These are phyloP conservation scores for Hoplostethus atlanticus DNA, from an alignment of 2,797 vertebrate genomes.

Conservation along the genomic window DNA sequence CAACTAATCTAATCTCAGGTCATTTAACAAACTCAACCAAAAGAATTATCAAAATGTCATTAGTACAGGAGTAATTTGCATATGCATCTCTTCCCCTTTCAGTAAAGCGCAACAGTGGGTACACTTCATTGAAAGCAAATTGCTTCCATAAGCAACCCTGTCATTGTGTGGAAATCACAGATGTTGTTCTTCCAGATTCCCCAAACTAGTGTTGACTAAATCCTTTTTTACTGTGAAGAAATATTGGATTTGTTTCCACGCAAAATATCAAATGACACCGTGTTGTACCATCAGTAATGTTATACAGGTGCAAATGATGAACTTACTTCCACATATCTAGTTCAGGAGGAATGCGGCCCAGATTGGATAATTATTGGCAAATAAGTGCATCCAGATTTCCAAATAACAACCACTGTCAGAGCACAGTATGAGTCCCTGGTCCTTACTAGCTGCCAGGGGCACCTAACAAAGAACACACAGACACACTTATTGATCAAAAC, in stretches of 20 bases:
- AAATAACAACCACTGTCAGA: constrained; percentile 58
- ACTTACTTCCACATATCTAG: constrained; percentile 29
- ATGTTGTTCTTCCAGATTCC: constrained; percentile 10
- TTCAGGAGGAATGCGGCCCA: constrained; percentile 43
- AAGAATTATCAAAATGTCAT: constrained; percentile 22
- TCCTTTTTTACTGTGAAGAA: constrained; percentile 23
- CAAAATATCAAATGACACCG: constrained; percentile 25
- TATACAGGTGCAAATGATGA: constrained; percentile 29
- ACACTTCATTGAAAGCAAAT: constrained; percentile 38
- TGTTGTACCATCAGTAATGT: constrained; percentile 35
- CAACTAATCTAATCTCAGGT: not conserved
- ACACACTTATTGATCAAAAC: constrained; percentile 28
- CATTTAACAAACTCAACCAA: constrained; percentile 15
- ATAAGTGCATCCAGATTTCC: constrained; percentile 63
- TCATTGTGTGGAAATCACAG: constrained; percentile 28
- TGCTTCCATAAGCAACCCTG: constrained; percentile 33
- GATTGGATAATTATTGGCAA: constrained; percentile 44
- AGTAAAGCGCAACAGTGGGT: constrained; percentile 1
- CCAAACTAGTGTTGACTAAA: constrained; percentile 26
- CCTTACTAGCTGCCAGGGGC: constrained; percentile 20
- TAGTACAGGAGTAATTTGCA: constrained; percentile 4
- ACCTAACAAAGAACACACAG: constrained; percentile 25
- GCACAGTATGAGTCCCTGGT: constrained; percentile 20
- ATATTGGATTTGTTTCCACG: constrained; percentile 23
- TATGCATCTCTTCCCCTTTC: constrained; percentile 1